A percentile compares a stretch with the other conserved stretches of the same genome.
These are phyloP conservation scores for Papilio demoleus DNA, from an alignment of 2,888 invertebrate species.

Conservation along the genomic window DNA sequence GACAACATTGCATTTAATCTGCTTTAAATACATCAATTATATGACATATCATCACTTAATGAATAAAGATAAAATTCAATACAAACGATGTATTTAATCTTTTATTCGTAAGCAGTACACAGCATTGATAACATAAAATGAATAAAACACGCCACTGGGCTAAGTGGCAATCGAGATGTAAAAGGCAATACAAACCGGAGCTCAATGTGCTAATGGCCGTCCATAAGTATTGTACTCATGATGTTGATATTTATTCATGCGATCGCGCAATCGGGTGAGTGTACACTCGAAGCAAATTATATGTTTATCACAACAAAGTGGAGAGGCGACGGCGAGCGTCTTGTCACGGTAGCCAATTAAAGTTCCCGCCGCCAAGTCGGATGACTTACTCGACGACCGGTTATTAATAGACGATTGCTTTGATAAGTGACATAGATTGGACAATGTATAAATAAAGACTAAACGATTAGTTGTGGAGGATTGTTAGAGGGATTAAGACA, in stretches of 20 bases:
- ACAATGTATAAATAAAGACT: constrained; percentile 35
- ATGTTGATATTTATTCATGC: constrained; percentile 30
- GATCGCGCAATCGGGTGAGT: constrained; percentile 26
- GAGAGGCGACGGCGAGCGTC: constrained; percentile 50
- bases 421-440: constrained; percentile 35
- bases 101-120: constrained; percentile 8
- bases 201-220: constrained; percentile 31
- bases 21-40: neutral
- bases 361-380: constrained; percentile 47
- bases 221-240: constrained; percentile 31
- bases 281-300: constrained; percentile 52
- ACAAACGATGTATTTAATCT: constrained; percentile 2
- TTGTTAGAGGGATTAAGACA: constrained; percentile 1
- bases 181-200: constrained; percentile 29
- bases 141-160: constrained; percentile 23
- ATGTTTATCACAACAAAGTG: constrained; percentile 56
- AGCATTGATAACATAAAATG: constrained; percentile 18
- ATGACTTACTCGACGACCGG: constrained; percentile 44
- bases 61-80: constrained; percentile 11
- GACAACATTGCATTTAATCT: neutral
- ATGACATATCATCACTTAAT: neutral
- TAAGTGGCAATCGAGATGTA: constrained; percentile 27
- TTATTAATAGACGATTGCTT: constrained; percentile 43
- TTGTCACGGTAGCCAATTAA: constrained; percentile 59
- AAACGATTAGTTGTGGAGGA: constrained; percentile 2